Evolutionary conservation across 2,113 vertebrate genomes (phyloP).

Genomic region (Saccopteryx bilineata): DNA sequence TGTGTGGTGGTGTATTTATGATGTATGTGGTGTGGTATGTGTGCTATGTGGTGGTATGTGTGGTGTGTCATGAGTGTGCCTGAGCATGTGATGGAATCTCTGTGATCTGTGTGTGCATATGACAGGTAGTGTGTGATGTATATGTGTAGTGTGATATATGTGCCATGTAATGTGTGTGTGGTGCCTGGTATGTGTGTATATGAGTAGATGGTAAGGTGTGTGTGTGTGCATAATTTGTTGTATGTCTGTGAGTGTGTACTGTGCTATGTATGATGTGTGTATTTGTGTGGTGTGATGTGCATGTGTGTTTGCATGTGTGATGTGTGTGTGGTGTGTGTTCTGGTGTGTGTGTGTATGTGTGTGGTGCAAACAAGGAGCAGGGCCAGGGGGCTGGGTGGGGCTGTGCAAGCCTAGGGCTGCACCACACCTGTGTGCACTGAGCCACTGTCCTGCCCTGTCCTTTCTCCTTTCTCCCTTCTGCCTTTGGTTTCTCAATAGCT

Average conservation of each 20-base stretch:
- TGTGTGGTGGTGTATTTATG: no score
- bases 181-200: not conserved
- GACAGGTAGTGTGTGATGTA: not conserved
- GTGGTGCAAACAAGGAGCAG: not conserved
- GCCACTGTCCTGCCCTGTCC: not conserved
- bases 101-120: not conserved
- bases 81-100: not conserved
- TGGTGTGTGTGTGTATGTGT: not conserved
- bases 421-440: no score
- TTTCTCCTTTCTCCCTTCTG: not conserved
- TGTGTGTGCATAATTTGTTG: not conserved
- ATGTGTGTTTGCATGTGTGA: not conserved
- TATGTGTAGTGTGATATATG: not conserved
- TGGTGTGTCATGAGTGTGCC: not conserved
- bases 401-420: not conserved
- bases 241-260: not conserved
- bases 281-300: not conserved
- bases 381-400: not conserved
- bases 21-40: not conserved
- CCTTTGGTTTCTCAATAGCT: not conserved
- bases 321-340: not conserved
- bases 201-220: not conserved
- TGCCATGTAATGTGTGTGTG: not conserved
- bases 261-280: not conserved
- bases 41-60: not conserved